phyloP scores from a whole-genome alignment of 1,140 invertebrate species.

The Hyposmocoma kahamanoa region DNA sequence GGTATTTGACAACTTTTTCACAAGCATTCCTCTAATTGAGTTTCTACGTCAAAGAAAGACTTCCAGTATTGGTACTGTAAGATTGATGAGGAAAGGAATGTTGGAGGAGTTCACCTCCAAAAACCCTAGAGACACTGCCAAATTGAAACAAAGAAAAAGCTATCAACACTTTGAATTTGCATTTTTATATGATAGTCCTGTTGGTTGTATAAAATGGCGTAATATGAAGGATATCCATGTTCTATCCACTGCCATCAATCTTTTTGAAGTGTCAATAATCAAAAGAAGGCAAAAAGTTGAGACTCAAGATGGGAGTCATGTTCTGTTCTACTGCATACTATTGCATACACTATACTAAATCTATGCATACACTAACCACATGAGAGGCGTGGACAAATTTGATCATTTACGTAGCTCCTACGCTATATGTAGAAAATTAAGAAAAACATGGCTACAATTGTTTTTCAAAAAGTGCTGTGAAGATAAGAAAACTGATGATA shows the following conservation, averaged over 20 bases:
- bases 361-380: conserved; percentile 1
- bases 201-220: conserved; percentile 2
- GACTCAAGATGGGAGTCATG: not conserved
- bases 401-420: conserved; percentile 24
- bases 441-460: conserved; percentile 16
- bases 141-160: not conserved
- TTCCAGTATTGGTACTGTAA: conserved; percentile 49
- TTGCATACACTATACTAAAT: too few relatives aligned
- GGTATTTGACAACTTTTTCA: conserved; percentile 65
- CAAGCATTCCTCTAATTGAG: conserved; percentile 32
- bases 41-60: conserved; percentile 38
- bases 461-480: conserved; percentile 15
- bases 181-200: not conserved
- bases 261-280: not conserved
- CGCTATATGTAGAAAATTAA: conserved; percentile 18
- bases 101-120: not conserved
- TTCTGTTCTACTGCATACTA: not conserved
- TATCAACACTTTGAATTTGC: not conserved
- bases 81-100: conserved; percentile 19
- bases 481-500: conserved; percentile 8
- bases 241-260: conserved; percentile 2
- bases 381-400: conserved; percentile 25
- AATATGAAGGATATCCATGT: conserved; percentile 1
- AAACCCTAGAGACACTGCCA: not conserved
- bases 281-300: conserved; percentile 7